Percentiles rank a stretch among this genome's conserved stretches.
Conservation (phyloP, 2,888 invertebrate species). For the Trachelus tabidus region DNA sequence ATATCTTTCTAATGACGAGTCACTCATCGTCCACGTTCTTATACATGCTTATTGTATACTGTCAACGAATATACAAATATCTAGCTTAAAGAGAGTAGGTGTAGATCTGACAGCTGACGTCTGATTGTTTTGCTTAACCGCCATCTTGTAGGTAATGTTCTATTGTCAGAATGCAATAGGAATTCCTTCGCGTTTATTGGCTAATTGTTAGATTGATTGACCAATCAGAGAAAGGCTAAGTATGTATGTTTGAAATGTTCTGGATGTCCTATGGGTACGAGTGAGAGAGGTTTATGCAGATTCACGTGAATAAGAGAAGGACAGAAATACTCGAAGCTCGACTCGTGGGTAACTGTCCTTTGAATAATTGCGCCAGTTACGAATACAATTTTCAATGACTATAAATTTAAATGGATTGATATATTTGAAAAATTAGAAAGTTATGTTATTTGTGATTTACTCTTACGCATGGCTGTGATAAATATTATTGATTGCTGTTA, state of each 20-base stretch:
- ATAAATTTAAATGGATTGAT: not conserved
- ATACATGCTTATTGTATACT: not conserved
- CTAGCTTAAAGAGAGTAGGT: not conserved
- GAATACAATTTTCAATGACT: not conserved
- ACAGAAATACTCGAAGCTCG: not conserved
- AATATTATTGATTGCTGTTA: not conserved
- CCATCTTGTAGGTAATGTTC: not conserved
- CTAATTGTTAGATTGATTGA: not conserved
- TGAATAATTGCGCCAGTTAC: not conserved
- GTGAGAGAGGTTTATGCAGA: not conserved
- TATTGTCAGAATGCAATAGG: not conserved
- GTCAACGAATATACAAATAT: not conserved
- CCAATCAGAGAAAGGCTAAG: not conserved
- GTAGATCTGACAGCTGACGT: not conserved
- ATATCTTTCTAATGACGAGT: constrained; percentile 29
- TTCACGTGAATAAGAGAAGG: not conserved
- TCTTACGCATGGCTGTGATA: not conserved
- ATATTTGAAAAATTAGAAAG: not conserved
- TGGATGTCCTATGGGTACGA: not conserved
- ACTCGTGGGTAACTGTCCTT: not conserved
- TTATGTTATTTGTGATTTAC: not conserved
- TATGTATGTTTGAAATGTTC: not conserved
- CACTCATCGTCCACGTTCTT: constrained; percentile 12
- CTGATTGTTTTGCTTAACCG: not conserved
- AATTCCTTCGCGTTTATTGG: not conserved